Evolutionary conservation across 64 coral and sea anemone species (phyloP).

Genomic region (Anthopleura sola): DNA sequence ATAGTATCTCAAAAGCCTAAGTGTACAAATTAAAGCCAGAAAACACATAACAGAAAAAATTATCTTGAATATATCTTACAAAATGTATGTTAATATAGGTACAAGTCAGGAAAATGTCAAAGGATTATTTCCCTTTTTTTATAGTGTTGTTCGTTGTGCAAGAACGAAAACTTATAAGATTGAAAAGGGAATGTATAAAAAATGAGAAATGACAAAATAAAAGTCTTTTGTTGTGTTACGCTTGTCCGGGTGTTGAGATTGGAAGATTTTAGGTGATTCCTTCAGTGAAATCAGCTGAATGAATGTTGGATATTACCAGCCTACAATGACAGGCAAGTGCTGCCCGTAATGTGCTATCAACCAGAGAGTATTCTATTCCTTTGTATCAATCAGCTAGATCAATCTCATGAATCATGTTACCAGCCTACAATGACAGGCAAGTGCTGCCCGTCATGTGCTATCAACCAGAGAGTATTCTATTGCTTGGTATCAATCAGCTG

Average conservation of each 20-base stretch:
- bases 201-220: slow-evolving; percentile 28
- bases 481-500: too few species aligned
- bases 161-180: slow-evolving; percentile 4
- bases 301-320: too few species aligned
- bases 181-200: slow-evolving; percentile 26
- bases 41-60: slow-evolving; percentile 3
- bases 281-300: too few species aligned
- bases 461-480: too few species aligned
- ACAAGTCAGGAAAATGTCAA: not conserved
- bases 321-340: too few species aligned
- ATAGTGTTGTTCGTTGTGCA: not conserved
- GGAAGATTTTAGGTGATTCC: too few species aligned
- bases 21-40: slow-evolving; percentile 25
- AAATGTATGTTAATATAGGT: slow-evolving; percentile 20
- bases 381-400: too few species aligned
- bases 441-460: too few species aligned
- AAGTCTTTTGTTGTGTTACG: slow-evolving; percentile 30
- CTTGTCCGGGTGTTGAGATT: not conserved
- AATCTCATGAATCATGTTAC: too few species aligned
- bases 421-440: too few species aligned
- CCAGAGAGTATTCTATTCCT: too few species aligned
- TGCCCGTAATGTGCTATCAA: too few species aligned
- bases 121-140: not conserved
- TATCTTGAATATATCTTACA: slow-evolving; percentile 8
- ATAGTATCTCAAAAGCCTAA: slow-evolving; percentile 7